Base-by-base conservation (phyloP, 2,797 vertebrate genomes). In the Margarornis squamiger region DNA sequence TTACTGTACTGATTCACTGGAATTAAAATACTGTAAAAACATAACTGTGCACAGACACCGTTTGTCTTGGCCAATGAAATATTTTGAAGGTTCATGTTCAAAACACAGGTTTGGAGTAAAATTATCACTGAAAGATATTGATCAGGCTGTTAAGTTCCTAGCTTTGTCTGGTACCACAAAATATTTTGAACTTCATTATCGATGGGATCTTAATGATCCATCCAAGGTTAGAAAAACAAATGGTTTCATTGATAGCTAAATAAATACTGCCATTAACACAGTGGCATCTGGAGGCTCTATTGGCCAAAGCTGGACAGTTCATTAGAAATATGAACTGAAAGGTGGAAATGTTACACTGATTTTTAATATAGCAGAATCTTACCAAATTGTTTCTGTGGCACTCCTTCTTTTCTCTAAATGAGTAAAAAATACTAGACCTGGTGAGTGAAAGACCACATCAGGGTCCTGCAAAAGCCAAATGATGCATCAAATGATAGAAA, bases 1-100 rank as follows among this genome's bases (percentile, higher is more conserved):
- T 97, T 96, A 97, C 95, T 96, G 94, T 97, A 95, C 97, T 89
- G 95, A 95, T 95, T 94, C 95, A 91, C 93, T 90, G 93, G 91
- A 96, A 96, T 97, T 97, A 96, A 97, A 97, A 96, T 97, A 87
- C 96, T 97, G 73, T 96, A 72, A 96, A 97, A 97, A 97, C 96
- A 97, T 29, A 84, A 95, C 70, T 78, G 93, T 93, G 93, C 86
- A 84, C 92, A 95, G 94, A 96, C 90, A 93, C 86, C 13, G 51
- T 94, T 97, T 97, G 88, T 95, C 92, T 97, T 96, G 96, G 95
- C 96, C 90, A 89, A 93, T 52, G 46, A 86, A 65, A 49, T 80
- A 45, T 93, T 95, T 95, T 91, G 84, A 72, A 93, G 88, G 85
- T 93, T 71, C 81, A 13, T 21, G 55, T 86, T 91, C 94, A 93